These are phyloP conservation scores for Pampus argenteus DNA, from an alignment of 2,797 vertebrate species.

Conservation along the genomic window DNA sequence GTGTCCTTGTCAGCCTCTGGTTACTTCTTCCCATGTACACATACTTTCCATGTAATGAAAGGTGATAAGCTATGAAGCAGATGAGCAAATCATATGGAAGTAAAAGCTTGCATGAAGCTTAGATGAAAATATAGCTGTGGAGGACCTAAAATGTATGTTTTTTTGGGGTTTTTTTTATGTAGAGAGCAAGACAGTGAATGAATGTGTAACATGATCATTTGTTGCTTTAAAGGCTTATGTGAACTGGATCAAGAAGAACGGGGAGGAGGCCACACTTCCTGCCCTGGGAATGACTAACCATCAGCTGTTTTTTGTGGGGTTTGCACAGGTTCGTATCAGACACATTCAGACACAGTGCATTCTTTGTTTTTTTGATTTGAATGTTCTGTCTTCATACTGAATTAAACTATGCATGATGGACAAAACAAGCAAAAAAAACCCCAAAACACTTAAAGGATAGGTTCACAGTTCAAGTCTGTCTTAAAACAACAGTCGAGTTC, in stretches of 20 bases:
- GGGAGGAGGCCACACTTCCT: constrained; percentile 90
- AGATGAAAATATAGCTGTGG: background rate
- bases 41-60: constrained; percentile 84
- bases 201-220: constrained; percentile 60
- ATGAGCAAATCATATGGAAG: constrained; percentile 56
- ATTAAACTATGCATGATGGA: too few relatives aligned
- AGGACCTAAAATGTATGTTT: constrained; percentile 9
- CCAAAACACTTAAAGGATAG: too few relatives aligned
- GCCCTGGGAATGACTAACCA: constrained; percentile 93
- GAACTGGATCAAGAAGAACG: constrained; percentile 94
- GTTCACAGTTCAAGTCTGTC: too few relatives aligned
- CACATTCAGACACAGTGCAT: background rate
- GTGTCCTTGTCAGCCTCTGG: constrained; percentile 70
- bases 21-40: constrained; percentile 68
- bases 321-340: constrained; percentile 91
- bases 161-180: background rate
- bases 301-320: constrained; percentile 97
- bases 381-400: background rate
- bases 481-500: too few relatives aligned
- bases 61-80: constrained; percentile 73
- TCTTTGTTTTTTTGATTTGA: background rate
- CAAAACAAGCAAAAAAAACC: too few relatives aligned
- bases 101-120: constrained; percentile 16
- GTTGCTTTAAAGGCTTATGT: constrained; percentile 90
- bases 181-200: constrained; percentile 15